Percentiles rank a stretch among this genome's conserved stretches.
phyloP scores from a whole-genome alignment of 2,113 vertebrate species.

The Perccottus glenii region DNA sequence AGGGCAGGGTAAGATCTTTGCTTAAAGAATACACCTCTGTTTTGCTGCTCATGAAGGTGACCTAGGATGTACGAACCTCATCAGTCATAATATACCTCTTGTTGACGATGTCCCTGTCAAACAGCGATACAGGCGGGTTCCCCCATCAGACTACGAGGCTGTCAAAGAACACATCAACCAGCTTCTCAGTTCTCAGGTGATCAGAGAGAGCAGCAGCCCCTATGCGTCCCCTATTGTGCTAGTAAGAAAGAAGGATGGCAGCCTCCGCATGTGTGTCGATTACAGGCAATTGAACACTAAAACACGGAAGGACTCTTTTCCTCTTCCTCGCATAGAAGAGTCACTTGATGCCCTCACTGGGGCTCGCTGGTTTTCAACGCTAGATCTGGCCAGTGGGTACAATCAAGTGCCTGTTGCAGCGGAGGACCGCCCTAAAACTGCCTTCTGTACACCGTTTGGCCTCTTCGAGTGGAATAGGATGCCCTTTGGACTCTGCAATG shows the following conservation, averaged over 20 bases:
- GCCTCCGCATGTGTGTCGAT: not conserved
- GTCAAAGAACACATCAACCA: not conserved
- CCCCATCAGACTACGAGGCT: constrained; percentile 18
- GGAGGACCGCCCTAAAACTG: not conserved
- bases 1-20: not conserved
- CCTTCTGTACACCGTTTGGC: not conserved
- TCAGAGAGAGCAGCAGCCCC: not conserved
- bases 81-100: not conserved
- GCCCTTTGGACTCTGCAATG: constrained; percentile 2
- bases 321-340: no score
- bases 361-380: not conserved
- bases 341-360: not conserved
- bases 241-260: not conserved
- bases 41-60: not conserved
- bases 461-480: not conserved
- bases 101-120: not conserved
- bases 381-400: constrained; percentile 1
- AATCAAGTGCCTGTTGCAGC: not conserved
- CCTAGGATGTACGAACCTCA: not conserved
- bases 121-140: not conserved
- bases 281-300: not conserved
- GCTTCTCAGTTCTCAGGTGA: not conserved
- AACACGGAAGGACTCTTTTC: not conserved
- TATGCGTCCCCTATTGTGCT: not conserved
- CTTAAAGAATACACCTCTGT: not conserved